Base-by-base conservation (phyloP, 1,140 invertebrate species). In the Ectropis grisescens region DNA sequence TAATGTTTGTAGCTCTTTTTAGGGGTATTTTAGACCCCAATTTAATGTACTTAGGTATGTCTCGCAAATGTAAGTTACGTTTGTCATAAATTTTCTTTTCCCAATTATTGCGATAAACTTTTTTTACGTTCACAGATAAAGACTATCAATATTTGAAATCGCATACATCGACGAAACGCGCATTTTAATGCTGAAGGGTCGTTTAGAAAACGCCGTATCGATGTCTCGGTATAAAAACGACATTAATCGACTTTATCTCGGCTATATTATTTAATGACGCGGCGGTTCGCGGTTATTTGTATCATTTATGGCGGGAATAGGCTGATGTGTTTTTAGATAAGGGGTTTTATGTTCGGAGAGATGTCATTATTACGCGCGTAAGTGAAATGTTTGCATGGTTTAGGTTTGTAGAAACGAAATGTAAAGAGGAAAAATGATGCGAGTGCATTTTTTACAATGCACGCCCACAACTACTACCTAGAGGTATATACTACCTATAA, bases 221-320 rank as follows among this genome's bases (percentile, higher is more conserved):
- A 52, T 47, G 23, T 23, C n/a, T 13, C 39, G 47, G 75, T 68
- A 74, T 72, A 78, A 78, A 76, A 80, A 64, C 50, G 57, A 58
- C 70, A 80, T 78, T 80, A 78, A 80, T 80, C 66, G 38, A 46
- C 68, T 62, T 79, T 80, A 80, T 80, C 75, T 78, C 33, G 55
- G 37, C 43, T 36, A 57, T 72, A 71, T 68, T 71, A 71, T 76
- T 76, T 80, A 80, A 80, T 76, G 75, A 69, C 45, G 59, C 68
- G 61, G 50, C 65, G 51, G 74, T 74, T 60, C 54, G 59, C 41
- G 58, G 67, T 75, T 76, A 75, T 80, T 75, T 75, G 71, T 72
- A 64, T 58, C 61, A 55, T 68, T 67, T 64, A 66, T 50, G 52
- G 61, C 45, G 39, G 54, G 39, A 53, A 49, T 58, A 58, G 58